These are phyloP conservation scores for Drosophila birchii DNA, from an alignment of 2,888 invertebrate genomes.

Conservation along the genomic window DNA sequence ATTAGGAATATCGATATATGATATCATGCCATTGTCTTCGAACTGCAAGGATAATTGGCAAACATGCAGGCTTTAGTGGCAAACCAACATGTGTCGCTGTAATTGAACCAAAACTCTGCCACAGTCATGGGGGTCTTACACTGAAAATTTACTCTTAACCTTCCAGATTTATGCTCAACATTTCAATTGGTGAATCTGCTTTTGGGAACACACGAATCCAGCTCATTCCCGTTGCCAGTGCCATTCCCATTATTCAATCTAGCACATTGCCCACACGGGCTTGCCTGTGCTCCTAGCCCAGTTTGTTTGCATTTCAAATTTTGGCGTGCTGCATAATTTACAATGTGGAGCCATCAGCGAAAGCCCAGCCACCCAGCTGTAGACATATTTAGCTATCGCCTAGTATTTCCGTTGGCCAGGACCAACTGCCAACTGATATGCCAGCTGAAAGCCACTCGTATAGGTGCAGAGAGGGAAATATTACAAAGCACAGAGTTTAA, in stretches of 20 bases:
- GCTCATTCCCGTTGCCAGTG: neutral
- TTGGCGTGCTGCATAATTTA: slow-evolving; percentile 70
- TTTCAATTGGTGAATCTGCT: slow-evolving; percentile 12
- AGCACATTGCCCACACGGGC: slow-evolving; percentile 27
- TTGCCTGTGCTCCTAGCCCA: slow-evolving; percentile 32
- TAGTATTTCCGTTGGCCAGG: slow-evolving; percentile 24
- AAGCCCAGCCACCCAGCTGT: neutral
- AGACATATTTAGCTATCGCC: slow-evolving; percentile 26
- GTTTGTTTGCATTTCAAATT: slow-evolving; percentile 78
- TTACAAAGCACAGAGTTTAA: neutral
- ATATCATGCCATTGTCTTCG: neutral
- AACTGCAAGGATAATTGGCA: slow-evolving; percentile 1
- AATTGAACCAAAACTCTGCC: neutral
- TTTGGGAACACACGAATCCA: slow-evolving; percentile 9
- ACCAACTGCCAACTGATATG: slow-evolving; percentile 21
- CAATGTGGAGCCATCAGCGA: slow-evolving; percentile 41
- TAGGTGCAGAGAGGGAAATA: slow-evolving; percentile 11
- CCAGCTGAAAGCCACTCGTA: slow-evolving; percentile 7
- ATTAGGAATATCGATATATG: neutral
- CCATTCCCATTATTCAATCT: slow-evolving; percentile 30
- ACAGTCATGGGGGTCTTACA: neutral
- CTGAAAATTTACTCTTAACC: neutral
- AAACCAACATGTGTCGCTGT: slow-evolving; percentile 4
- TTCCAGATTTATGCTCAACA: neutral
- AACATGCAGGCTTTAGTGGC: neutral